phyloP scores from a whole-genome alignment of 2,888 invertebrate species.

The Galeruca laticollis region DNA sequence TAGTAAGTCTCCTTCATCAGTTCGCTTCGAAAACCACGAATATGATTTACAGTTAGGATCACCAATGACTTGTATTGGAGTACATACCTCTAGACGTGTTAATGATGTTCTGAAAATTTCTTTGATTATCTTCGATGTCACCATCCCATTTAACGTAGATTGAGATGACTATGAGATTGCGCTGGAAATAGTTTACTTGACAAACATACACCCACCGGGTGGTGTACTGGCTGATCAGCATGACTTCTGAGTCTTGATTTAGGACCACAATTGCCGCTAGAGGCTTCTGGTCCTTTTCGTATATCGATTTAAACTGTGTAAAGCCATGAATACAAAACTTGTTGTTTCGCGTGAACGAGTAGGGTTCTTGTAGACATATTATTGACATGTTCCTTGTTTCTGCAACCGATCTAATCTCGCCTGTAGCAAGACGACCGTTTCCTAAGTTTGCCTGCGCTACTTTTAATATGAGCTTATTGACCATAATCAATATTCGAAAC shows the following conservation, averaged over 20 bases:
- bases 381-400: too few relatives aligned
- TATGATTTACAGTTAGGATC: too few relatives aligned
- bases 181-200: neutral
- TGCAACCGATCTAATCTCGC: neutral
- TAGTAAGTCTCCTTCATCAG: too few relatives aligned
- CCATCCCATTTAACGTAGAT: too few relatives aligned
- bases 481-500: neutral
- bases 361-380: neutral
- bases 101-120: too few relatives aligned
- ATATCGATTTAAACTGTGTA: too few relatives aligned
- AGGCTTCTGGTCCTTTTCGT: neutral
- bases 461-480: too few relatives aligned
- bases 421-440: neutral
- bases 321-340: neutral
- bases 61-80: too few relatives aligned
- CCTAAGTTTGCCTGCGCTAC: neutral
- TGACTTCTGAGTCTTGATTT: neutral
- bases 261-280: neutral
- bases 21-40: too few relatives aligned
- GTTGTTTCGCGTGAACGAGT: neutral
- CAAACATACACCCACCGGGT: neutral
- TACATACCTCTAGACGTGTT: too few relatives aligned
- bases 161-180: neutral
- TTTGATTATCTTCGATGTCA: too few relatives aligned
- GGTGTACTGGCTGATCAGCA: neutral